Percentiles rank a stretch among this genome's conserved stretches.
Evolutionary conservation across 2,797 vertebrate genomes (phyloP).

Genomic region (Spondyliosoma cantharus): DNA sequence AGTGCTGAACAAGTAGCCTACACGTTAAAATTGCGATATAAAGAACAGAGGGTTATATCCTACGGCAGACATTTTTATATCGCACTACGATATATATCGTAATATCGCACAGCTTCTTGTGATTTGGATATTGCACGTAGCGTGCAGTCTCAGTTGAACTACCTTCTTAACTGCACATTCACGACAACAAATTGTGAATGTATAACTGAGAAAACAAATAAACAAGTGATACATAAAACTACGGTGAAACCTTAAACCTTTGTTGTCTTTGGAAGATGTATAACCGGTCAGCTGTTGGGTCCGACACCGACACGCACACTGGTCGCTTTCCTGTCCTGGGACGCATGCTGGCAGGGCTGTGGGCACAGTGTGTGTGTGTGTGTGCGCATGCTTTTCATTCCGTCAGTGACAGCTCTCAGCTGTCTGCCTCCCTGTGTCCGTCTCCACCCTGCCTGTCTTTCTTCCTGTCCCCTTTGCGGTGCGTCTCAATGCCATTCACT

Average conservation of each 20-base stretch:
- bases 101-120: too few relatives aligned
- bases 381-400: conserved; percentile 68
- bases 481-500: background rate
- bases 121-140: too few relatives aligned
- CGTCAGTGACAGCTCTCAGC: conserved; percentile 70
- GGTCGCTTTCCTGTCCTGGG: conserved; percentile 18
- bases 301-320: background rate
- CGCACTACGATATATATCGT: too few relatives aligned
- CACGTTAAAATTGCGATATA: too few relatives aligned
- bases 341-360: conserved; percentile 17
- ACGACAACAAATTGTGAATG: background rate
- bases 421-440: conserved; percentile 53
- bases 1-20: too few relatives aligned
- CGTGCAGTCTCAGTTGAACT: too few relatives aligned
- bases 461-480: background rate
- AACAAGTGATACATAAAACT: background rate
- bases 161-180: too few relatives aligned
- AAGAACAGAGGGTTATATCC: too few relatives aligned
- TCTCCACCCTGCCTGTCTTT: conserved; percentile 14
- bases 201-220: background rate
- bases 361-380: conserved; percentile 14
- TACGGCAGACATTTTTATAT: too few relatives aligned
- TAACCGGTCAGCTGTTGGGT: conserved; percentile 26
- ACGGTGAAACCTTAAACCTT: conserved; percentile 11
- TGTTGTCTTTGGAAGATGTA: conserved; percentile 12